phyloP scores from a whole-genome alignment of 2,113 vertebrate species.

The Megaceryle torquata region DNA sequence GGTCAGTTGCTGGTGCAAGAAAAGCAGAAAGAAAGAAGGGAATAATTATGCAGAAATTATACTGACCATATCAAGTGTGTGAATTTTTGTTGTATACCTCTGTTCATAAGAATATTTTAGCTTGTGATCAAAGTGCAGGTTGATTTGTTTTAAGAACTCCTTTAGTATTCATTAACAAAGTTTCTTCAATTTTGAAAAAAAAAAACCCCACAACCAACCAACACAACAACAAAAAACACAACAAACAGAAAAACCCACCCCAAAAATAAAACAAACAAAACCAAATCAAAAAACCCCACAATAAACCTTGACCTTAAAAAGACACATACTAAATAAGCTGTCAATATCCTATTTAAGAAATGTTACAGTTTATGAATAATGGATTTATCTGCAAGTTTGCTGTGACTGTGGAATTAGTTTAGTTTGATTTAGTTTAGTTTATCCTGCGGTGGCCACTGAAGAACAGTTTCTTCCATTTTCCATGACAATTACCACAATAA shows the following conservation, averaged over 20 bases:
- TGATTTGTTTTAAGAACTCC: not conserved
- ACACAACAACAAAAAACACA: not conserved
- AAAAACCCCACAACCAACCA: too few species aligned
- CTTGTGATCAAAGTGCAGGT: not conserved
- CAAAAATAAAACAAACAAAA: too few species aligned
- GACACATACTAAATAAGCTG: not conserved
- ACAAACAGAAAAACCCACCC: too few species aligned
- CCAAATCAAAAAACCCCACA: too few species aligned
- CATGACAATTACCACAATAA: not conserved
- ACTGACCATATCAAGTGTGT: rapidly evolving
- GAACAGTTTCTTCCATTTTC: not conserved
- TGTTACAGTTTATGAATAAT: not conserved
- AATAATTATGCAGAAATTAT: not conserved
- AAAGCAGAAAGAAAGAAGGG: not conserved
- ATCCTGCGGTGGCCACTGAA: not conserved
- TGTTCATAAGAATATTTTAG: not conserved
- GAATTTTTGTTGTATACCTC: not conserved
- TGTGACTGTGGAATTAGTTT: not conserved
- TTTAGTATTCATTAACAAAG: not conserved
- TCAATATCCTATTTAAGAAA: not conserved
- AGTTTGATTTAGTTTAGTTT: not conserved
- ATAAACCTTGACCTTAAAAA: not conserved
- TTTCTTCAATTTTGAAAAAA: not conserved
- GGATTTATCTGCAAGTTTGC: not conserved
- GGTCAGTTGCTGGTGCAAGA: not conserved